Evolutionary conservation across 2,888 invertebrate genomes (phyloP).

Genomic region (Cantharis rustica): DNA sequence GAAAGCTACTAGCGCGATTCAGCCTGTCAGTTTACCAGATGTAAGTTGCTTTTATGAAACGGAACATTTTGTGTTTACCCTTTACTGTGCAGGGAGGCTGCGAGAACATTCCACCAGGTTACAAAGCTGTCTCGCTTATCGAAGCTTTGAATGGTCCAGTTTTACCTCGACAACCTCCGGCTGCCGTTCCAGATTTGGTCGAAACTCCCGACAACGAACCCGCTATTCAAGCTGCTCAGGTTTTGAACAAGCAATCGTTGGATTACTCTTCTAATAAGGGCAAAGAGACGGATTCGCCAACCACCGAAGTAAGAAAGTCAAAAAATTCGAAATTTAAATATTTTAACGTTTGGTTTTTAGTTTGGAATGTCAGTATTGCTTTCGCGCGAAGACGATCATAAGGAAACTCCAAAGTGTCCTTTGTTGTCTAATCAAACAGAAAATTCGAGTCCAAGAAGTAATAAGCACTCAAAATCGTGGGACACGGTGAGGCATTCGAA

Average conservation of each 20-base stretch:
- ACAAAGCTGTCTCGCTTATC: constrained; percentile 91
- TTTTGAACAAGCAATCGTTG: constrained; percentile 62
- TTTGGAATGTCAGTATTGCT: constrained; percentile 76
- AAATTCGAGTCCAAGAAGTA: constrained; percentile 39
- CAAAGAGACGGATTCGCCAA: constrained; percentile 55
- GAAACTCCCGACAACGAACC: constrained; percentile 69
- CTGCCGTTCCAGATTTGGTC: constrained; percentile 56
- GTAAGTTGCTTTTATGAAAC: constrained; percentile 54
- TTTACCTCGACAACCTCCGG: constrained; percentile 58
- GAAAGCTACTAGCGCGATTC: constrained; percentile 64
- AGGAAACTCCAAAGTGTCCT: constrained; percentile 53
- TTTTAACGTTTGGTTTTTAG: constrained; percentile 37
- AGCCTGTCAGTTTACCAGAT: constrained; percentile 66
- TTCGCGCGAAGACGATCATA: constrained; percentile 66
- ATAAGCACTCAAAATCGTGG: constrained; percentile 48
- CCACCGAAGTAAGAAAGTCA: constrained; percentile 58
- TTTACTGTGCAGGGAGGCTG: constrained; percentile 63
- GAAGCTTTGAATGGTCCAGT: constrained; percentile 95
- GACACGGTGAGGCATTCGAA: constrained; percentile 65
- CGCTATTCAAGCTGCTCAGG: constrained; percentile 69
- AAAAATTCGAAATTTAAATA: too few species aligned
- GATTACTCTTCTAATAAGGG: constrained; percentile 59
- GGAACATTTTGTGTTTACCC: constrained; percentile 14
- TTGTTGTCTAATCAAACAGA: constrained; percentile 45
- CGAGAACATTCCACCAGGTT: constrained; percentile 90